These are phyloP conservation scores for Tragelaphus scriptus DNA, from an alignment of 2,113 vertebrate species.

Conservation along the genomic window DNA sequence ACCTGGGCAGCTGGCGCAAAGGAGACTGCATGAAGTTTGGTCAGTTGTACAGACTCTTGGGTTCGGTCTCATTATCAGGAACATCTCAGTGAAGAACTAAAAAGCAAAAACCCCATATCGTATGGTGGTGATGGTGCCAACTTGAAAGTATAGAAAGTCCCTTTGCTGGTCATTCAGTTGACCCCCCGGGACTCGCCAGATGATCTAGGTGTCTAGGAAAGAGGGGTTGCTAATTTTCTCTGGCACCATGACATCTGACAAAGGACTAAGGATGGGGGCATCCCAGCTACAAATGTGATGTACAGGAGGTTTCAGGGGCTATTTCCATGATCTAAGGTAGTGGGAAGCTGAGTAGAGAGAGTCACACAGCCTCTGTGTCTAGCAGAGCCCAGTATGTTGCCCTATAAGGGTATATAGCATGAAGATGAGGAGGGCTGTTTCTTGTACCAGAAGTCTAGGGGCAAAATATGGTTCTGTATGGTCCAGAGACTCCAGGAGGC, in stretches of 20 bases:
- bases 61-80: neutral
- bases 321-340: neutral
- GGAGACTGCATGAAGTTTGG: neutral
- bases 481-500: neutral
- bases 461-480: neutral
- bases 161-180: neutral
- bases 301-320: neutral
- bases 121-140: neutral
- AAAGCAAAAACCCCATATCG: neutral
- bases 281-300: neutral
- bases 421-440: neutral
- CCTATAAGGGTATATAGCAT: neutral
- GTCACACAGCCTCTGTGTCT: neutral
- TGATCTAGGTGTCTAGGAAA: neutral
- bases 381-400: neutral
- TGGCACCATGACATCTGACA: neutral
- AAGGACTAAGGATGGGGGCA: neutral
- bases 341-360: neutral
- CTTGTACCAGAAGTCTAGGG: neutral
- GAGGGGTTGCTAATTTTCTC: neutral
- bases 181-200: neutral
- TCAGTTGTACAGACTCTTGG: neutral
- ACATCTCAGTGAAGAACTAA: neutral
- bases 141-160: neutral
- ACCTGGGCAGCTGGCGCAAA: neutral